These are phyloP conservation scores for Egretta garzetta DNA, from an alignment of 2,113 vertebrate species.

Conservation along the genomic window DNA sequence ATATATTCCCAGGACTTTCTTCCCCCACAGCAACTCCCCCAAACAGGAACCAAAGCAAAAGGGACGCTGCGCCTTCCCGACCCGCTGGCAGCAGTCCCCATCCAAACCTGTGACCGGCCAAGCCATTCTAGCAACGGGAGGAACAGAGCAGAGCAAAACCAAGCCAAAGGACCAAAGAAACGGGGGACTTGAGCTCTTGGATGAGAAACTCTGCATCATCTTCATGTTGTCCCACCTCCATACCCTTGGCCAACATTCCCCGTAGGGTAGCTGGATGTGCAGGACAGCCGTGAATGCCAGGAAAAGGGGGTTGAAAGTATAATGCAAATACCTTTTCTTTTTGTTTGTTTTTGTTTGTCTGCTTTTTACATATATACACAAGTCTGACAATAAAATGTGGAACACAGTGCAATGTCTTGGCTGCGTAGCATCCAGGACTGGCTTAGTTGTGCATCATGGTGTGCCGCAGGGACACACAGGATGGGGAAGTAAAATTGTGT, in stretches of 20 bases:
- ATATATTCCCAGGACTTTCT: background rate
- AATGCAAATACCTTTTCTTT: slow-evolving; percentile 41
- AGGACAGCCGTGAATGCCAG: slow-evolving; percentile 16
- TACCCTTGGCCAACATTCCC: slow-evolving; percentile 24
- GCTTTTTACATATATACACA: slow-evolving; percentile 74
- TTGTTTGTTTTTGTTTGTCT: background rate
- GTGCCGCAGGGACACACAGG: background rate
- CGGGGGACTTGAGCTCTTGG: background rate
- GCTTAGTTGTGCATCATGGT: slow-evolving; percentile 59
- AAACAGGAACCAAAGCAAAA: background rate
- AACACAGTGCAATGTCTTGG: slow-evolving; percentile 68
- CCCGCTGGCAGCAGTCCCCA: background rate
- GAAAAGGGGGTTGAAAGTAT: slow-evolving; percentile 16
- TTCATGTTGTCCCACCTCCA: background rate
- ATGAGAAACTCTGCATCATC: slow-evolving; percentile 3
- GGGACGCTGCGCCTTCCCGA: background rate
- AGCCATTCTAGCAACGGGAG: background rate
- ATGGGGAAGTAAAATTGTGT: background rate
- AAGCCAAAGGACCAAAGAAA: background rate
- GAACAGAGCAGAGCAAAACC: background rate
- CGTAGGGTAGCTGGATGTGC: slow-evolving; percentile 10
- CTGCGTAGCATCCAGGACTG: slow-evolving; percentile 47
- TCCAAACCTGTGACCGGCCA: background rate
- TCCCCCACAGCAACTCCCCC: background rate
- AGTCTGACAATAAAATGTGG: slow-evolving; percentile 68